Conservation (phyloP, 1,140 invertebrate genomes). For the Globodera ellingtonae region DNA sequence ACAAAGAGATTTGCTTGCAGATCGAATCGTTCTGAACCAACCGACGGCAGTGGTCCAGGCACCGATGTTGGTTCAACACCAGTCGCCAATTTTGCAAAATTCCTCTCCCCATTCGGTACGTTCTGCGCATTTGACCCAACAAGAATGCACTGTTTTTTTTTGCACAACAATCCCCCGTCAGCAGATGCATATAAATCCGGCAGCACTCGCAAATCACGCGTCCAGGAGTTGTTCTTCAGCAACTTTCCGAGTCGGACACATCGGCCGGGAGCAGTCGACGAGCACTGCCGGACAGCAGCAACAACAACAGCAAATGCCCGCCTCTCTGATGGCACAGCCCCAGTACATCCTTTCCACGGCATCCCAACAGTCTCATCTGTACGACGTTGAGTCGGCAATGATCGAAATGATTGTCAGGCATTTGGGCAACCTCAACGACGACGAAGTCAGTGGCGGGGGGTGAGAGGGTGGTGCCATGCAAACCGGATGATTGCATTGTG, state of each 20-base stretch:
- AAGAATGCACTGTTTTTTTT: neutral
- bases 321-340: constrained; percentile 8
- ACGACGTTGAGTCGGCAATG: constrained; percentile 33
- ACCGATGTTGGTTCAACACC: neutral
- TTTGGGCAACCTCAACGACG: constrained; percentile 44
- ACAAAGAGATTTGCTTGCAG: neutral
- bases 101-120: neutral
- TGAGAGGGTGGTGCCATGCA: neutral
- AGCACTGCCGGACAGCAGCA: too few relatives aligned
- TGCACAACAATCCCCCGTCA: neutral
- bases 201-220: neutral
- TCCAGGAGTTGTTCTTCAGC: too few relatives aligned
- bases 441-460: constrained; percentile 37
- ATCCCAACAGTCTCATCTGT: constrained; percentile 36
- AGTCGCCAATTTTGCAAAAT: neutral
- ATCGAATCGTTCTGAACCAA: neutral
- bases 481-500: neutral
- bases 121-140: neutral
- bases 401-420: constrained; percentile 40
- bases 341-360: constrained; percentile 26
- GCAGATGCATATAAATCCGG: neutral
- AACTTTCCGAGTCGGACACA: too few relatives aligned
- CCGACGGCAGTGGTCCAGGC: neutral
- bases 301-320: neutral
- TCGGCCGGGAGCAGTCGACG: too few relatives aligned